Evolutionary conservation across 2,113 vertebrate species (phyloP).

Genomic region (Phaethornis superciliosus): DNA sequence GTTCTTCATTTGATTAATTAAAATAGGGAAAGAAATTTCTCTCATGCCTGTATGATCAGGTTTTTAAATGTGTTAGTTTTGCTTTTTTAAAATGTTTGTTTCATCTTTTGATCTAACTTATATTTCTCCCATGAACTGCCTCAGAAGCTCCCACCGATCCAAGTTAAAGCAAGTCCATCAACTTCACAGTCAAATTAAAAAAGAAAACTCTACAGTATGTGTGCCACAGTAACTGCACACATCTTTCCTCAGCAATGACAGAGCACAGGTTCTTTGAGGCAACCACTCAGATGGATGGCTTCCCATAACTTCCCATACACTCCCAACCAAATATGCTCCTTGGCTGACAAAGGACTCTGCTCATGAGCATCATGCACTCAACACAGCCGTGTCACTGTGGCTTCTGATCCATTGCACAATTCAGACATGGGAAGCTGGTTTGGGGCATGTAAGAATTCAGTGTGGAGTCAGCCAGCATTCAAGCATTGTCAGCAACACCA

Average conservation of each 20-base stretch:
- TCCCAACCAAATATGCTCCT: background rate
- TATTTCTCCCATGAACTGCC: background rate
- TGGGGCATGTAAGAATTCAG: fast-evolving
- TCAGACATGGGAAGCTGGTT: background rate
- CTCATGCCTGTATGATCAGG: background rate
- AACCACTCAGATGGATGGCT: background rate
- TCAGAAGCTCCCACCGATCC: background rate
- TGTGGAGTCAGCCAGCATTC: background rate
- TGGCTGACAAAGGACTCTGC: background rate
- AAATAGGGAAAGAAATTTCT: background rate
- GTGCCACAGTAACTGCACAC: background rate
- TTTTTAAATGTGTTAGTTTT: background rate
- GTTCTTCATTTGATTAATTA: background rate
- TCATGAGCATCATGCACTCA: background rate
- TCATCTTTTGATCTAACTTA: background rate
- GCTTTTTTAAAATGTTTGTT: background rate
- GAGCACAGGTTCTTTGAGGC: background rate
- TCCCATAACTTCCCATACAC: background rate
- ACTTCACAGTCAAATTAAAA: background rate
- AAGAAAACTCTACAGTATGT: background rate
- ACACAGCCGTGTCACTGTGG: background rate
- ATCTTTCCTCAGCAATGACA: fast-evolving
- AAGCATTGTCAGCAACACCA: background rate
- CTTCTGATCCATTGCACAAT: background rate
- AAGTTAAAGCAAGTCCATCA: background rate